Base-by-base conservation (phyloP, 2,888 invertebrate species). In the Drosophila mimica region DNA sequence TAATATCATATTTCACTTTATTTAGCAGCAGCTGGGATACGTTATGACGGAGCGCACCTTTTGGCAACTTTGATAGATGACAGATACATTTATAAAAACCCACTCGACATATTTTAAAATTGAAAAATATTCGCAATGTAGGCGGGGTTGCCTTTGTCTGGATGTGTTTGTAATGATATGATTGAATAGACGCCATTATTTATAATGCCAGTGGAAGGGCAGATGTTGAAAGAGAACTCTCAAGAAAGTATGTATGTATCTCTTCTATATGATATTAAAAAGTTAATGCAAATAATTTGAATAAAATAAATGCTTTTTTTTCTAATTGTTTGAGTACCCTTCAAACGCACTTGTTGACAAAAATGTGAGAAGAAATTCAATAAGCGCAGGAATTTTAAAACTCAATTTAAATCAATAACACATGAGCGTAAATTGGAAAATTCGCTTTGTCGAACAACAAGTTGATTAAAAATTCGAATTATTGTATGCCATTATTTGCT, bases 1-100 rank as follows among this genome's bases (percentile, higher is more conserved):
- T 66, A 74, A 81, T 78, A 78, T 68, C 67, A 79, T 79, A 79
- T 81, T 68, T 79, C 79, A 81, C 33, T 68, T 81, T 67, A 68
- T 74, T 78, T 59, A 66, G 62, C 71, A 68, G 49, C 78, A 78
- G 30, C 63, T 68, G 70, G 59, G 40, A 49, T 33, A 28, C 38
- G n/a, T 25, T 38, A 38, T 65, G 61, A 36, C 17, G n/a, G 13
- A 6, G 17, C 25, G 13, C 57, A 70, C 77, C 67, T 54, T 72
- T 69, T 66, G 60, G 30, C 66, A 56, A 52, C 74, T 79, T 74
- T 79, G 79, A 79, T 82, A 79, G 78, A 79, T 79, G 82, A 79
- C 70, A 70, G 67, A 74, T 68, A 68, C 67, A 79, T 81, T 79
- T 63, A 64, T 74, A 65, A 74, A 53, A 63, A 61, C 57, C 38